Evolutionary conservation across 2,888 invertebrate genomes (phyloP).

Genomic region (Microplitis manilae): DNA sequence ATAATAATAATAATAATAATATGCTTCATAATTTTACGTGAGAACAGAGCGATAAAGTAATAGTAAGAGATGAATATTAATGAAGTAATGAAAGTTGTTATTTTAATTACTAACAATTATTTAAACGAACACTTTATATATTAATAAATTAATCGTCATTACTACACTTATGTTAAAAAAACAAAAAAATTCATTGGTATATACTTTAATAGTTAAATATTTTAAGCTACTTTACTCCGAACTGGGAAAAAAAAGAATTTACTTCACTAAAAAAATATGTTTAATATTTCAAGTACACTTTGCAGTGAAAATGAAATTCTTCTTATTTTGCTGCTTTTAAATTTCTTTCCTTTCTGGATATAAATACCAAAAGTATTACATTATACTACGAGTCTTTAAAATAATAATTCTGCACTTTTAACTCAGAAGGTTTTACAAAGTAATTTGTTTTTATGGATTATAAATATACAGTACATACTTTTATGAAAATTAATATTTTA

Average conservation of each 20-base stretch:
- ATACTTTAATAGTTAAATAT: neutral
- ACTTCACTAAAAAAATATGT: neutral
- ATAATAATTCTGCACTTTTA: neutral
- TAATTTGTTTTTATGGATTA: neutral
- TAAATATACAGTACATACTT: neutral
- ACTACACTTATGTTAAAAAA: neutral
- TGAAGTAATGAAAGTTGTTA: neutral
- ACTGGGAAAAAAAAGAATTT: neutral
- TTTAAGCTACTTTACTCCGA: neutral
- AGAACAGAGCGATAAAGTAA: slow-evolving; percentile 17
- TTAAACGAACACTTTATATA: neutral
- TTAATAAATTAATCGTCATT: neutral
- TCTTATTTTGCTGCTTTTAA: neutral
- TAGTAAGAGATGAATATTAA: slow-evolving; percentile 15
- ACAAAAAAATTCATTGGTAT: neutral
- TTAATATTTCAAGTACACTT: neutral
- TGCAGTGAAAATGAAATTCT: neutral
- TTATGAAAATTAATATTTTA: too few species aligned
- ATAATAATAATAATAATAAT: neutral
- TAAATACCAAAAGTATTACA: neutral
- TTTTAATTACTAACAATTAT: neutral
- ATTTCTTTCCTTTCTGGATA: neutral
- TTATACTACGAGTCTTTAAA: neutral
- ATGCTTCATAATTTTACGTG: slow-evolving; percentile 11
- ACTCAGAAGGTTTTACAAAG: neutral